phyloP scores from a whole-genome alignment of 2,888 invertebrate genomes.

The Bedellia somnulentella region DNA sequence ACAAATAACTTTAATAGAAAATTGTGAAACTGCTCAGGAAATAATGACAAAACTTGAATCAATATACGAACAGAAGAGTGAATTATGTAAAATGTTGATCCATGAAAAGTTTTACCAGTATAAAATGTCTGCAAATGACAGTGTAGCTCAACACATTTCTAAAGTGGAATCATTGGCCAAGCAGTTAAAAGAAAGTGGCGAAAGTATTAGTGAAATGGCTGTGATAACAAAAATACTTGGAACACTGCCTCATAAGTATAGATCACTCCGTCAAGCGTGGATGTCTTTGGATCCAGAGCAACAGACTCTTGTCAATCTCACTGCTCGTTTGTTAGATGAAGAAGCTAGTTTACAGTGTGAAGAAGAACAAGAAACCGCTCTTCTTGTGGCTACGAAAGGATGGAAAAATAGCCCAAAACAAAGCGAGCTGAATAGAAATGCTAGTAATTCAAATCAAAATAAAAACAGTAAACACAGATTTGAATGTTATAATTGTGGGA shows the following conservation, averaged over 20 bases:
- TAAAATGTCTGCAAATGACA: conserved; percentile 8
- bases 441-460: neutral
- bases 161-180: no score
- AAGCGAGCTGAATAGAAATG: neutral
- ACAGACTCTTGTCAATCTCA: conserved; percentile 9
- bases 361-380: conserved; percentile 2
- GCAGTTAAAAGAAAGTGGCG: conserved; percentile 6
- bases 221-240: no score
- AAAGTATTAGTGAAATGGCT: no score
- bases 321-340: conserved; percentile 14
- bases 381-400: neutral
- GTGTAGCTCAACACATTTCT: conserved; percentile 10
- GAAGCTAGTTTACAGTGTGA: conserved; percentile 7
- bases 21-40: conserved; percentile 6
- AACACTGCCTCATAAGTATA: no score
- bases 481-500: no score
- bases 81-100: conserved; percentile 11
- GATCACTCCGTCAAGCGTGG: conserved; percentile 7
- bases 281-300: conserved; percentile 4
- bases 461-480: neutral
- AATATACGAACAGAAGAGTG: conserved; percentile 12
- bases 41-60: conserved; percentile 11
- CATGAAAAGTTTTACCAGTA: conserved; percentile 6
- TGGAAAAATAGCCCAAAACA: no score
- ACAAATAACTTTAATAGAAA: conserved; percentile 11